These are phyloP conservation scores for Acleris holmiana DNA, from an alignment of 2,888 invertebrate species.

Conservation along the genomic window DNA sequence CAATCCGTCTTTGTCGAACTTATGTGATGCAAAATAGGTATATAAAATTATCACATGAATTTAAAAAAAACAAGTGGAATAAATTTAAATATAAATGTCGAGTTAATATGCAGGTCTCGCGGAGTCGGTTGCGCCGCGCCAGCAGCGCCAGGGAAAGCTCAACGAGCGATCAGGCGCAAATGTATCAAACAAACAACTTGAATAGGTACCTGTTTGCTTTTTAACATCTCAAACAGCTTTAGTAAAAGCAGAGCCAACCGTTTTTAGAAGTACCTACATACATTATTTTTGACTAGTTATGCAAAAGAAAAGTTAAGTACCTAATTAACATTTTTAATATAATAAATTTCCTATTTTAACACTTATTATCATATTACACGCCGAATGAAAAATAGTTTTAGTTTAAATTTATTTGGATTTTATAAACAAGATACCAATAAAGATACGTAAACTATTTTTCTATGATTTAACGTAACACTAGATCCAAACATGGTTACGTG, in stretches of 20 bases:
- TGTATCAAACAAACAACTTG: background rate
- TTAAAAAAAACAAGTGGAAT: background rate
- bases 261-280: conserved; percentile 11
- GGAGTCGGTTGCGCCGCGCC: too few species aligned
- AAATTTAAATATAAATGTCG: background rate
- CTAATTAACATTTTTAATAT: background rate
- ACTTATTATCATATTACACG: conserved; percentile 6
- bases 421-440: too few species aligned
- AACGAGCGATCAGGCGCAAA: background rate
- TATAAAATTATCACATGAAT: conserved; percentile 8
- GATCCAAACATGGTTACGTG: too few species aligned
- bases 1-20: too few species aligned
- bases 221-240: background rate
- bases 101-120: background rate
- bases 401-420: background rate
- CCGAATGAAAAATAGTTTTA: background rate
- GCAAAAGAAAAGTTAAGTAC: conserved; percentile 4
- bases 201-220: conserved; percentile 1
- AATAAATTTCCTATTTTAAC: background rate
- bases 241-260: conserved; percentile 7
- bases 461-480: too few species aligned
- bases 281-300: conserved; percentile 25
- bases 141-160: conserved; percentile 1
- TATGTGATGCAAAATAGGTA: too few species aligned
- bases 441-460: too few species aligned